Conservation (phyloP, 2,888 invertebrate genomes). For the Ellobium chinense region DNA sequence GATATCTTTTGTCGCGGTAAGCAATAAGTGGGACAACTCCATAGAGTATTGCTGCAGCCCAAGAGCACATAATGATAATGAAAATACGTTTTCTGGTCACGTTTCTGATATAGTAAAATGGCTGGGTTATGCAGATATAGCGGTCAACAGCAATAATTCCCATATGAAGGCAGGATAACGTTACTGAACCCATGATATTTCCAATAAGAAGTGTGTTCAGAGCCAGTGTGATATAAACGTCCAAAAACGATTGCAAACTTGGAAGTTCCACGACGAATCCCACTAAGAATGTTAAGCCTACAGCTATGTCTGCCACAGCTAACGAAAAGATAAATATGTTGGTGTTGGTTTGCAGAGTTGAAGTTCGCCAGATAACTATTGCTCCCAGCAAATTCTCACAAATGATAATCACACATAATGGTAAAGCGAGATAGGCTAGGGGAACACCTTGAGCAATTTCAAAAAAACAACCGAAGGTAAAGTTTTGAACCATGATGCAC, state of each 20-base stretch:
- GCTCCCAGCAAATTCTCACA: not conserved
- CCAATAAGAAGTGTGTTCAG: not conserved
- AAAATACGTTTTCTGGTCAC: not conserved
- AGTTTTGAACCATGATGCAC: too few relatives aligned
- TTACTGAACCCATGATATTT: not conserved
- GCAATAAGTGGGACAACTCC: too few relatives aligned
- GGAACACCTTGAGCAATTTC: too few relatives aligned
- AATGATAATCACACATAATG: not conserved
- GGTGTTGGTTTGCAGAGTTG: not conserved
- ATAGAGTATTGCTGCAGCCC: too few relatives aligned
- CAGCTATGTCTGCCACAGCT: not conserved
- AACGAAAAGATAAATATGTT: not conserved
- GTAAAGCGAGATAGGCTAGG: not conserved
- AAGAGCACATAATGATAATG: not conserved
- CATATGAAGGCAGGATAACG: not conserved
- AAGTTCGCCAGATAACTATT: not conserved
- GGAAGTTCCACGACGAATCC: too few relatives aligned
- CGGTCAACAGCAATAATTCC: constrained; percentile 22
- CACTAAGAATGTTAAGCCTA: too few relatives aligned
- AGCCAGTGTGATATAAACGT: not conserved
- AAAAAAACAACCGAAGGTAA: too few relatives aligned
- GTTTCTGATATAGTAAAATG: not conserved
- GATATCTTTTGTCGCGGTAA: too few relatives aligned
- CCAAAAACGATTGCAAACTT: not conserved
- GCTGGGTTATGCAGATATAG: constrained; percentile 9